These are phyloP conservation scores for Gorsachius goisagi DNA, from an alignment of 2,113 vertebrate genomes.

Conservation along the genomic window DNA sequence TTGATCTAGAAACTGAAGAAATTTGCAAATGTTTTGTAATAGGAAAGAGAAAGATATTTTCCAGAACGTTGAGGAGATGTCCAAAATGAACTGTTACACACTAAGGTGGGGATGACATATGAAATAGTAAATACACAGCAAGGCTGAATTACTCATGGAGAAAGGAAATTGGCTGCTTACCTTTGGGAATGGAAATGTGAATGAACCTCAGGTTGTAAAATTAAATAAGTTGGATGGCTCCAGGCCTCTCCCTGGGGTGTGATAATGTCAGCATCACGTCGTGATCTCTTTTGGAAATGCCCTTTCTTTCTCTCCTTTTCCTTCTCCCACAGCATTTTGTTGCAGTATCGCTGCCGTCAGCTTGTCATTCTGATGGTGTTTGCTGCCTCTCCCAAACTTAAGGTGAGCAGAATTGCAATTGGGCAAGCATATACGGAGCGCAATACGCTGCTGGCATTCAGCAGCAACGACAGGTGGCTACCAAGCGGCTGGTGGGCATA, in stretches of 20 bases:
- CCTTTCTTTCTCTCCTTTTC: neutral
- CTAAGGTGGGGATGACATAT: neutral
- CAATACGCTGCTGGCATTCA: neutral
- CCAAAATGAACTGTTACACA: neutral
- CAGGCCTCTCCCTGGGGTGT: neutral
- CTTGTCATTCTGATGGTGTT: neutral
- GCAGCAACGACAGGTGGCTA: neutral
- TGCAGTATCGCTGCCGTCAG: neutral
- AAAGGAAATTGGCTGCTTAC: constrained; percentile 11
- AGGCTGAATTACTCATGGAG: neutral
- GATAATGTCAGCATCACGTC: neutral
- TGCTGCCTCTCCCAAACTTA: neutral
- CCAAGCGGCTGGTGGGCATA: neutral
- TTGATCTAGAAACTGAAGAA: constrained; percentile 9
- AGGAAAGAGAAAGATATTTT: neutral
- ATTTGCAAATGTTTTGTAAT: neutral
- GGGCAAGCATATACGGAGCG: neutral
- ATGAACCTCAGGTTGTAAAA: neutral
- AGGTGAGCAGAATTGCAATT: neutral
- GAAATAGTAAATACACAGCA: neutral
- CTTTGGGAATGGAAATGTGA: neutral
- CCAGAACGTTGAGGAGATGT: neutral
- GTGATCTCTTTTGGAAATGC: constrained; percentile 2
- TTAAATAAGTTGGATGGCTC: neutral
- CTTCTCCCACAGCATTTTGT: neutral